Evolutionary conservation across 2,888 invertebrate genomes (phyloP), one percentile per base, ranked within the genome.

Genomic region (Mesorhabditis spiculigera): DNA sequence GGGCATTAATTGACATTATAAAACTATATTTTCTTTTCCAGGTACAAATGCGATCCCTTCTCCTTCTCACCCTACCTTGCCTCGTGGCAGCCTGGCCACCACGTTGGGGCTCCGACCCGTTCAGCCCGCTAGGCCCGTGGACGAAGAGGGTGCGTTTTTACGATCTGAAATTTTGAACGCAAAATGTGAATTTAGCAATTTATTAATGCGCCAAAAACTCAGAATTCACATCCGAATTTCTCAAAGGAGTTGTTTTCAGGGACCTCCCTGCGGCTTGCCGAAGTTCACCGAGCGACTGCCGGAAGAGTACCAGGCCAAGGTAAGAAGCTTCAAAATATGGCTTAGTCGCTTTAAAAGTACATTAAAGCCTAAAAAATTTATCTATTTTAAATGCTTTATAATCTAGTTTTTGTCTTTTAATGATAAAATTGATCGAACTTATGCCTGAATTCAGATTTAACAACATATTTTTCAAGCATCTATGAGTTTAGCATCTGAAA

Each of bases 111-210:
- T 10, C 58, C 10, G 83, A 83, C 67, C 82, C 82, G 16, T 83
- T 82, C 73, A 82, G 81, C 64, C 81, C 83, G 3, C 72, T 83
- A 41, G 83, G 83, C 41, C 73, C 78, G 6, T 83, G 83, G 83
- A 78, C 78, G 69, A 77, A 71, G 70, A 70, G 81, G 67, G 82
- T 81, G 65, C 71, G 75, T 70, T 41, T 50, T 50, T 50, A n/a
- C 8, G n/a, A 50, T 13, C n/a, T 44, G 10, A 28, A 5, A 42
- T 28, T 28, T 28, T 28, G 28, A 28, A 28, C 28, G 28, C 28
- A 28, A 28, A 28, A 28, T 28, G 28, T 28, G 28, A 28, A 28
- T 43, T 42, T 68, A 50, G 63, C 8, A 50, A 2, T 44, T 43
- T 5, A 42, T 65, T 41, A 63, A 41, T 8, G 28, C 43, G 45